Percentiles rank a stretch among this genome's conserved stretches.
These are phyloP conservation scores for Lysandra bellargus DNA, from an alignment of 2,888 invertebrate genomes.

Conservation along the genomic window DNA sequence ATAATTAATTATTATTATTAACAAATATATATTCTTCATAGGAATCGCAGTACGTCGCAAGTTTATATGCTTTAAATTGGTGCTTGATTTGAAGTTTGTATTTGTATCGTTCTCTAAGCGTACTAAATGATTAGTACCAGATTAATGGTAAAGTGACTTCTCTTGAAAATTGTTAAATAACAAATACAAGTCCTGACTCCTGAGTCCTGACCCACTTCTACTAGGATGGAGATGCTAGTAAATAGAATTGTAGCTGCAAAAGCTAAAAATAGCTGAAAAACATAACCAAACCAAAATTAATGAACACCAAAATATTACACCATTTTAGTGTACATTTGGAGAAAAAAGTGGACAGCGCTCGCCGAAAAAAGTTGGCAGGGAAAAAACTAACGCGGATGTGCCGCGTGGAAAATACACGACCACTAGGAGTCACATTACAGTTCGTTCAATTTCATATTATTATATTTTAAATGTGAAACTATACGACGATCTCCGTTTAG, in stretches of 20 bases:
- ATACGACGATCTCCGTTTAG: no score
- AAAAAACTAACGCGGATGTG: slow-evolving; percentile 55
- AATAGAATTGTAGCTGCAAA: neutral
- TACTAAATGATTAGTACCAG: no score
- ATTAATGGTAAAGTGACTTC: no score
- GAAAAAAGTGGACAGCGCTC: slow-evolving; percentile 38
- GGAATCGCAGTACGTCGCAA: neutral
- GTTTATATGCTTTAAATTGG: neutral
- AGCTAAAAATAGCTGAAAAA: no score
- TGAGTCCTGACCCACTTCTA: no score
- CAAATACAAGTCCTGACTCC: no score
- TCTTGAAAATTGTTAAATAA: no score
- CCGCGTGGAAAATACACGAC: slow-evolving; percentile 31
- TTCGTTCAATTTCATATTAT: neutral
- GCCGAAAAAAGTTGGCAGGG: slow-evolving; percentile 48
- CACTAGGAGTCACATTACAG: neutral
- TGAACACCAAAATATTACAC: neutral
- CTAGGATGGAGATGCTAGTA: neutral
- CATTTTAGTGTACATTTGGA: neutral
- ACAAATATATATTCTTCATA: neutral
- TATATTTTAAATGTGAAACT: neutral
- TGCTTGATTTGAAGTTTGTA: neutral
- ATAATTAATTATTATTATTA: no score
- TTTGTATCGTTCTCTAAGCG: neutral
- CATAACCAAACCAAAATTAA: no score